Base-by-base conservation (phyloP, 2,113 vertebrate species). In the Ammodytes dubius region DNA sequence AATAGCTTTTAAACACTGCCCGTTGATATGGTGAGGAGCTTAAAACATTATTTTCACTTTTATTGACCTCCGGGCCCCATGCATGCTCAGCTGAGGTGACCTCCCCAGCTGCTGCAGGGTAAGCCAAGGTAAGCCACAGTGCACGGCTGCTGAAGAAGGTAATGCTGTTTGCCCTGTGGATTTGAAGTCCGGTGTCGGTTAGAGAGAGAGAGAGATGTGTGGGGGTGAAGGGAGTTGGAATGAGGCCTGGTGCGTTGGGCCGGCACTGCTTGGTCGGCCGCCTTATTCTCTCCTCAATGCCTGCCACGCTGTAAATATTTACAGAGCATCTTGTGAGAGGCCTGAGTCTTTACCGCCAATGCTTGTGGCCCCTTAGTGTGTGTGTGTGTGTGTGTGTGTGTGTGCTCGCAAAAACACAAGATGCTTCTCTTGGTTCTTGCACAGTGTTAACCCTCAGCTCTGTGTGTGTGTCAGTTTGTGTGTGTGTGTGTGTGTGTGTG, bases 231-330 rank as follows among this genome's bases (percentile, higher is more conserved):
- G 61, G 53, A 43, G 47, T 64, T 68, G 60, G 60, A 27, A 54
- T 12, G 8, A 63, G 74, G 37, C 65, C 4, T 46, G 83, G 82
- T 84, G 81, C 69, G 49, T 81, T 87, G 42, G 40, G 53, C 72
- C 27, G 14, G 67, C 46, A 15, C 77, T 74, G 87, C 84, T 64
- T 0, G 50, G 53, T 59, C 70, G 39, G 7, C 77, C 77, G 43
- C 77, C 80, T 89, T 75, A 46, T 69, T 63, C 82, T 82, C 70
- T 61, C 81, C 81, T 81, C 74, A 53, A 40, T 35, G 70, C 70
- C 70, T 74, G 84, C 72, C 42, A 60, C 72, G 70, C 39, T 80
- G 87, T 92, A 95, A 95, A 95, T 95, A 95, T 95, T 95, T 94
- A 93, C 92, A 74, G 63, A 80, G 84, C 87, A 85, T 92, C 88